These are phyloP conservation scores for Andinoacara biseriatus DNA, from an alignment of 2,113 vertebrate genomes.

Conservation along the genomic window DNA sequence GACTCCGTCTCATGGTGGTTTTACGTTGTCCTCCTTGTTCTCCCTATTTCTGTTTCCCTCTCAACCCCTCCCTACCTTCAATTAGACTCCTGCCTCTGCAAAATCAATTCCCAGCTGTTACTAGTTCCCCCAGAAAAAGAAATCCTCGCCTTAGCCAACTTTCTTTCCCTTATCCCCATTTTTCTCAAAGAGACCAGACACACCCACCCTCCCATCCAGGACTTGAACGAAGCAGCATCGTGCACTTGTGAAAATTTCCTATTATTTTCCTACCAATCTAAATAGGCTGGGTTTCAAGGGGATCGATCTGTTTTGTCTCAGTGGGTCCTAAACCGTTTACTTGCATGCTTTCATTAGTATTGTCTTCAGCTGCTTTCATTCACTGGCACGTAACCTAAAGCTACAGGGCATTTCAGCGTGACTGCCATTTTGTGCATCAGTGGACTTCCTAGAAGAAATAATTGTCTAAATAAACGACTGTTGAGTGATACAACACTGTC, in stretches of 20 bases:
- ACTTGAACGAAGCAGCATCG: not conserved
- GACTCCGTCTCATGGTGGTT: slow-evolving; percentile 50
- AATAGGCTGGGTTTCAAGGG: slow-evolving; percentile 53
- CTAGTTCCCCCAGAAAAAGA: slow-evolving; percentile 5
- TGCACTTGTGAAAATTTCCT: slow-evolving; percentile 29
- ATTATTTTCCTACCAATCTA: slow-evolving; percentile 46
- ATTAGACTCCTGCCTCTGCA: slow-evolving; percentile 60
- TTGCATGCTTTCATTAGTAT: slow-evolving; percentile 48
- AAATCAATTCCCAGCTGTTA: slow-evolving; percentile 62
- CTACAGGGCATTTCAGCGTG: slow-evolving; percentile 32
- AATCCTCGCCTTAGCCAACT: not conserved
- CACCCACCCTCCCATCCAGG: slow-evolving; percentile 7
- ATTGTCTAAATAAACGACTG: slow-evolving; percentile 53
- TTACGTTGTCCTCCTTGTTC: slow-evolving; percentile 23
- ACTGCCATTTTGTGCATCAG: slow-evolving; percentile 50
- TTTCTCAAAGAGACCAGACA: slow-evolving; percentile 25
- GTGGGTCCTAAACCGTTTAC: slow-evolving; percentile 27
- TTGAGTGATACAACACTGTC: slow-evolving; percentile 6
- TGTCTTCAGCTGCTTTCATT: slow-evolving; percentile 58
- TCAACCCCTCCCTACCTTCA: slow-evolving; percentile 27
- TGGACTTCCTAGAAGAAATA: slow-evolving; percentile 31
- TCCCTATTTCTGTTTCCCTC: slow-evolving; percentile 23
- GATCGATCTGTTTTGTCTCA: slow-evolving; percentile 60
- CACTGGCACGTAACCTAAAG: slow-evolving; percentile 43
- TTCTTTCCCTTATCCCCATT: not conserved